Base-by-base conservation (phyloP, 2,797 vertebrate species). In the Oreochromis grahami region DNA sequence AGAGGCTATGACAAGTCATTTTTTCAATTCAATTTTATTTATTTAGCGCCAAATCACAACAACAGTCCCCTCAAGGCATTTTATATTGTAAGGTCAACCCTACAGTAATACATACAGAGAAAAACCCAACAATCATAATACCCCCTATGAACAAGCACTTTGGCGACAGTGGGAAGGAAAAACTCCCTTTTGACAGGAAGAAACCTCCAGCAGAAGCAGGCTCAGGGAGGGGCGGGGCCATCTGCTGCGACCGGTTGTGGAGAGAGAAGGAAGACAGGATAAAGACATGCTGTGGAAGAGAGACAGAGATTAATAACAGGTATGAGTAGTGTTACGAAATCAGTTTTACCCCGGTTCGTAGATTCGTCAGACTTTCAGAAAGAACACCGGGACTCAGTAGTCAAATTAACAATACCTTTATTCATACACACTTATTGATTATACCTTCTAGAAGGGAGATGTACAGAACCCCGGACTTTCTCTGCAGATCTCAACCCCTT, bases 161-260 rank as follows among this genome's bases (percentile, higher is more conserved):
- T 53, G 52, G 21, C 0, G 52, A 24, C 52, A 24, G 21, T 13
- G 52, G 21, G 52, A 53, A 53, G 52, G 52, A 24, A 53, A 53
- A 53, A 24, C 52, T 53, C 52, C 6, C 21, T 24, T 53, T 53
- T 24, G 24, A 24, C 52, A 53, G 11, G 52, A 53, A 53, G 52
- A 24, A 24, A 7, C 21, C 21, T 24, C 3, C 21, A 0, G 0
- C 2, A 52, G 51, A 52, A 52, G n/a, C 51, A 21, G 3, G 10
- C 51, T 52, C 51, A 52, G 51, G n/a, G 51, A 21, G 51, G n/a
- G 51, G 51, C 10, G 10, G n/a, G 51, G n/a, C 3, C n/a, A 52
- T 24, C 2, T 52, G 51, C n/a, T 52, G 50, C 0, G 0, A 51
- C 0, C 0, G 5, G 50, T n/a, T 51, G 51, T n/a, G 51, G 51